Evolutionary conservation across 2,888 invertebrate species (phyloP), one percentile per base, ranked within the genome.

Genomic region (Caenorhabditis drosophilae): DNA sequence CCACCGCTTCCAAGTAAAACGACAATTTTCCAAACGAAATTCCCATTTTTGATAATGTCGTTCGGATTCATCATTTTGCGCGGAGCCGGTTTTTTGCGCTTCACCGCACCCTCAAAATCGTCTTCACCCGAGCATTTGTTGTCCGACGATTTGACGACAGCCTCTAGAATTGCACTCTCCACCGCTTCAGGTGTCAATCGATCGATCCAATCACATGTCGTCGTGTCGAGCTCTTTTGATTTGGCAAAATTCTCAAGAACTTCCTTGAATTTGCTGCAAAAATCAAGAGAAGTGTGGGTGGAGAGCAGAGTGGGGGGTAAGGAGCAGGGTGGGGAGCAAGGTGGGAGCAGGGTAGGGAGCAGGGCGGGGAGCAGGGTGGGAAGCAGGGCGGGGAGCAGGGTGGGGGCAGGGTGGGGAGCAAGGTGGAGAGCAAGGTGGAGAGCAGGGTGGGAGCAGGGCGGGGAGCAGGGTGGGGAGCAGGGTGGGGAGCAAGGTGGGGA

Each of bases 1-100:
- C 71, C 71, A n/a, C 71, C 71, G 35, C 55, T 52, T 35, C 71
- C 71, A 18, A 71, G 41, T 16, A 61, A 45, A 22, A 22, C 41
- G 9, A 58, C 42, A 18, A 63, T 54, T 50, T 54, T 57, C 63
- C 63, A 63, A 3, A 40, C 52, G 46, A 26, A 46, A 15, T n/a
- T 9, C 0, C 52, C 56, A 40, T 52, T 62, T 20, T 56, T 56
- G 54, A 58, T 46, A 9, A 20, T 18, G 23, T 58, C 57, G 18
- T 45, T 48, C 4, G 41, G 34, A 20, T 53, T 63, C 63, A 62
- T 62, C 1, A 47, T 52, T 34, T 62, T 62, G 0, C 62, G 7
- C 16, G 6, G 15, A 2, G 27, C 12, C 16, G 7, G 7, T n/a
- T 36, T 36, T n/a, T 36, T n/a, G 7, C 4, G 11, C 7, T n/a